These are phyloP conservation scores for Hucho hucho DNA, from an alignment of 2,113 vertebrate genomes.

Conservation along the genomic window DNA sequence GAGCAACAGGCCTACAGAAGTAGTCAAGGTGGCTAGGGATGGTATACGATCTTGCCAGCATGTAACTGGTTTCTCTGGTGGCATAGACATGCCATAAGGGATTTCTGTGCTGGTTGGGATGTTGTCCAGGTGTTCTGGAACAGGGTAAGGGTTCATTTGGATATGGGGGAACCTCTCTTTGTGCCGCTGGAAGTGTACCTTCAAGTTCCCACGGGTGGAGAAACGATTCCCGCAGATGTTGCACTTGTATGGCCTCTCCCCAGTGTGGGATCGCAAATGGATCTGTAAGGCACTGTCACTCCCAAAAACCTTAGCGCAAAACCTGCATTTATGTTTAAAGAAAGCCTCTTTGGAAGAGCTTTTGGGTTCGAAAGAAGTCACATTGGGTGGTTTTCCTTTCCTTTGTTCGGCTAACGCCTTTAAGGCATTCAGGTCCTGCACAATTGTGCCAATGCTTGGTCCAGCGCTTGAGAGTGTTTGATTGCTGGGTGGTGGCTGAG, in stretches of 20 bases:
- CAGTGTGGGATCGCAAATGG: constrained; percentile 85
- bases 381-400: constrained; percentile 79
- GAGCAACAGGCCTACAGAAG: constrained; percentile 78
- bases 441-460: constrained; percentile 77
- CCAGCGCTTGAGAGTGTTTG: constrained; percentile 75
- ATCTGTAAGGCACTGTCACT: constrained; percentile 90
- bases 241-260: constrained; percentile 86
- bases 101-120: constrained; percentile 83
- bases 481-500: constrained; percentile 77
- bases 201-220: constrained; percentile 85
- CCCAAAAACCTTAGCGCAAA: constrained; percentile 87
- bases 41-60: constrained; percentile 83
- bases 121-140: constrained; percentile 85
- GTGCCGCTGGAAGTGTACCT: constrained; percentile 86
- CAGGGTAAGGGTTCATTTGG: constrained; percentile 84
- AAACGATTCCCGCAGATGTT: constrained; percentile 88
- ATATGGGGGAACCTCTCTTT: constrained; percentile 85
- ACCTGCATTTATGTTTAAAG: constrained; percentile 88
- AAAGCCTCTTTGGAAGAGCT: constrained; percentile 78
- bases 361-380: constrained; percentile 76
- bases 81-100: constrained; percentile 84
- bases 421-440: constrained; percentile 80
- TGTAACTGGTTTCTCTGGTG: constrained; percentile 79
- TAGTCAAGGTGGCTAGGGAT: constrained; percentile 74
- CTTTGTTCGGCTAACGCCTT: constrained; percentile 80